Percentiles rank a stretch among this genome's conserved stretches.
phyloP scores from a whole-genome alignment of 2,888 invertebrate species.

The Chloromyia formosa region DNA sequence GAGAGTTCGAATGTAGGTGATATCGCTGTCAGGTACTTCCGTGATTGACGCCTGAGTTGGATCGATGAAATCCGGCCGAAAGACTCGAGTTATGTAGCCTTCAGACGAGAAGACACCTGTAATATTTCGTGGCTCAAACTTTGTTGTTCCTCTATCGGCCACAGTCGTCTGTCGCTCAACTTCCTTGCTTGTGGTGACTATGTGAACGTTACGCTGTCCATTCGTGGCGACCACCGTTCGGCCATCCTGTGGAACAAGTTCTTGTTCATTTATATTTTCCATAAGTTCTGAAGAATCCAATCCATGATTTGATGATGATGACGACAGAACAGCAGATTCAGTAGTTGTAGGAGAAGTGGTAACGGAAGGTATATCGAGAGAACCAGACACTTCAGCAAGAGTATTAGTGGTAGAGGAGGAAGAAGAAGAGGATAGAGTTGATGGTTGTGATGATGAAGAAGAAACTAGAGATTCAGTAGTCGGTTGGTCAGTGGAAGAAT shows the following conservation, averaged over 20 bases:
- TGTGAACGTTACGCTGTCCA: neutral
- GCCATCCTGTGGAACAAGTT: slow-evolving; percentile 15
- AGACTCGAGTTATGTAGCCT: slow-evolving; percentile 26
- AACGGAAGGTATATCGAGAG: neutral
- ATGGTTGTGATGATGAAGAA: slow-evolving; percentile 2
- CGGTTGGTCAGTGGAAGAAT: neutral
- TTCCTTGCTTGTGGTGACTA: neutral
- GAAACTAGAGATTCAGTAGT: slow-evolving; percentile 26
- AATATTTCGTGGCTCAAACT: neutral
- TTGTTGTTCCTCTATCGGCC: neutral
- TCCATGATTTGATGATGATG: slow-evolving; percentile 34
- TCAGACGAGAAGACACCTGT: slow-evolving; percentile 32
- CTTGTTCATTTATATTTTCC: slow-evolving; percentile 20
- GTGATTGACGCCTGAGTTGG: neutral
- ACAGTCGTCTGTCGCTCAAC: neutral
- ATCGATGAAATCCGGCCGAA: neutral
- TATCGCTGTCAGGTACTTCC: slow-evolving; percentile 1
- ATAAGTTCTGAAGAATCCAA: neutral
- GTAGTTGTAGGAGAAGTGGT: slow-evolving; percentile 5
- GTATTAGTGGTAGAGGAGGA: neutral
- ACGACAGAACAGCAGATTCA: slow-evolving; percentile 24
- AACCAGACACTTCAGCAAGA: neutral
- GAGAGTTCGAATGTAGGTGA: slow-evolving; percentile 7
- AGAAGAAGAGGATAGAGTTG: neutral
- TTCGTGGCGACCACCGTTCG: neutral